These are phyloP conservation scores for Mesoclemmys tuberculata DNA, from an alignment of 2,113 vertebrate genomes.

Conservation along the genomic window DNA sequence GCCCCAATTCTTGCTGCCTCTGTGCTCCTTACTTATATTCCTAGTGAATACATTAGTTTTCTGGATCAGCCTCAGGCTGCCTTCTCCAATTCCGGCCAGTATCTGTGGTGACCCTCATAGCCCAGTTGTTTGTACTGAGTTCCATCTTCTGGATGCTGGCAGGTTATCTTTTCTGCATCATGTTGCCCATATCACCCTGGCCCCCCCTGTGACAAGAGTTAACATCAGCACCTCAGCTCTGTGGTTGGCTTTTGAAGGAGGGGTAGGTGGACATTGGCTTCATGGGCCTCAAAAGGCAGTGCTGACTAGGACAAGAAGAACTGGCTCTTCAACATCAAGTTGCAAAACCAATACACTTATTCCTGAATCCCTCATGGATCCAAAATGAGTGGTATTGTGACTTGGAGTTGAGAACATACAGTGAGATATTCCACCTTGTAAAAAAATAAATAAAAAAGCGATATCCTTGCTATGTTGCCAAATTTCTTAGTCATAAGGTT, in stretches of 20 bases:
- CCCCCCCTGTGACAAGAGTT: not conserved
- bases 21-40: not conserved
- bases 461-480: not conserved
- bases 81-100: not conserved
- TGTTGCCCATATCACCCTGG: not conserved
- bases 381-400: not conserved
- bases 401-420: not conserved
- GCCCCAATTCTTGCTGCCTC: not conserved
- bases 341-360: not conserved
- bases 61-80: not conserved
- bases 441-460: not conserved
- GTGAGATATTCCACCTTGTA: not conserved
- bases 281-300: not conserved
- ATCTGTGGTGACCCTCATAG: not conserved
- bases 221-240: not conserved
- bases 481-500: not conserved
- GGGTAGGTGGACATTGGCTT: accelerated
- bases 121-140: not conserved
- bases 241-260: not conserved
- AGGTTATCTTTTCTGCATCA: not conserved
- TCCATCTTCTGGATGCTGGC: not conserved
- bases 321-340: not conserved
- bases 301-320: not conserved
- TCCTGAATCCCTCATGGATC: not conserved
- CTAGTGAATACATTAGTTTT: not conserved